phyloP scores from a whole-genome alignment of 2,113 vertebrate genomes.

The Myotis brandtii region DNA sequence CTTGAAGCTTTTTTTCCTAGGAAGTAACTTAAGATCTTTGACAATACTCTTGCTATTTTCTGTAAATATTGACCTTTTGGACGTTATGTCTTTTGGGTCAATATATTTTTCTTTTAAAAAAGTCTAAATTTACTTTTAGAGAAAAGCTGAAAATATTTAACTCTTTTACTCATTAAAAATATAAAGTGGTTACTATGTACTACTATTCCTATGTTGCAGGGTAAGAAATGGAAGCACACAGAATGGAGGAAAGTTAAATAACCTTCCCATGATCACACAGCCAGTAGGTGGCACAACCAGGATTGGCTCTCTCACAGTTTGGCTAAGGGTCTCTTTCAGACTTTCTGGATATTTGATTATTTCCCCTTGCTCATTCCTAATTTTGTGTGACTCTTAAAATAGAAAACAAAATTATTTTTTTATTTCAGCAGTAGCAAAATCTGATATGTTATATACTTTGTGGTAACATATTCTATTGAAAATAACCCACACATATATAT shows the following conservation, averaged over 20 bases:
- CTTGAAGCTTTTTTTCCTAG: background rate
- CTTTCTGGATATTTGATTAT: background rate
- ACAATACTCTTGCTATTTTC: background rate
- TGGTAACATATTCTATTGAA: background rate
- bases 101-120: background rate
- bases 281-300: background rate
- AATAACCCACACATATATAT: background rate
- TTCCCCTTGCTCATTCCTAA: background rate
- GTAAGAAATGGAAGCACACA: background rate
- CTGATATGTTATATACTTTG: background rate
- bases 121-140: conserved; percentile 35
- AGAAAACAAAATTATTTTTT: background rate
- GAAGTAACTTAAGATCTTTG: background rate
- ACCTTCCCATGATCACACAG: background rate
- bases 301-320: background rate
- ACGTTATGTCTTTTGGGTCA: background rate
- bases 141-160: conserved; percentile 7
- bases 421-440: background rate
- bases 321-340: background rate
- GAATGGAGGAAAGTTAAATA: background rate
- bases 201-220: background rate
- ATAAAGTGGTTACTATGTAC: background rate
- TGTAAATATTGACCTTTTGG: background rate
- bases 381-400: conserved; percentile 24
- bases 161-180: background rate